Evolutionary conservation across 1,140 invertebrate genomes (phyloP), one percentile per base, ranked within the genome.

Genomic region (Leptopilina clavipes): DNA sequence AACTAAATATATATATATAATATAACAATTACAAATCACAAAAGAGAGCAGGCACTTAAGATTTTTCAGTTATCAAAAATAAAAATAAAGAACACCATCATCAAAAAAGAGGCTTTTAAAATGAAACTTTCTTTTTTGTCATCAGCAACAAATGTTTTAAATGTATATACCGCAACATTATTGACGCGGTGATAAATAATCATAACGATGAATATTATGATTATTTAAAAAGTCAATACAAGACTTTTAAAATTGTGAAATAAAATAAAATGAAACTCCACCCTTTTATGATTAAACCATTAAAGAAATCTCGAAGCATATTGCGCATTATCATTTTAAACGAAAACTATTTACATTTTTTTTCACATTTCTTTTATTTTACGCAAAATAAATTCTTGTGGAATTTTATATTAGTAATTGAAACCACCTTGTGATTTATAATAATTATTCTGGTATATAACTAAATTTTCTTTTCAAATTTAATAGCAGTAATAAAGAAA

Each of bases 401-500:
- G 48, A 52, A 52, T 52, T 45, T 52, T 40, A 40, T 40, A 40
- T 2, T 52, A 52, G 17, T 52, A 52, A 52, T 52, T 52, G n/a
- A 40, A 40, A 3, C 5, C 37, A 40, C 9, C 8, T 40, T 40
- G 1, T 40, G 5, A 1, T 40, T 40, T 40, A 17, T 17, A 52
- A 52, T 52, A n/a, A 17, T n/a, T 17, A n/a, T 52, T 17, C 2
- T 40, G 48, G 25, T 31, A 31, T n/a, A n/a, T n/a, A n/a, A n/a
- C 3, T 48, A 52, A 52, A 52, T 52, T n/a, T 17, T n/a, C 6
- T 52, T 17, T 52, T 52, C 14, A 8, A 52, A 52, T 52, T 17
- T n/a, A 52, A n/a, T n/a, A n/a, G n/a, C n/a, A 17, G 48, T 52
- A 52, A 52, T 52, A 52, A 52, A 52, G 48, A 52, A 52, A 52